phyloP scores from a whole-genome alignment of 2,113 vertebrate genomes.

The Platichthys stellatus region DNA sequence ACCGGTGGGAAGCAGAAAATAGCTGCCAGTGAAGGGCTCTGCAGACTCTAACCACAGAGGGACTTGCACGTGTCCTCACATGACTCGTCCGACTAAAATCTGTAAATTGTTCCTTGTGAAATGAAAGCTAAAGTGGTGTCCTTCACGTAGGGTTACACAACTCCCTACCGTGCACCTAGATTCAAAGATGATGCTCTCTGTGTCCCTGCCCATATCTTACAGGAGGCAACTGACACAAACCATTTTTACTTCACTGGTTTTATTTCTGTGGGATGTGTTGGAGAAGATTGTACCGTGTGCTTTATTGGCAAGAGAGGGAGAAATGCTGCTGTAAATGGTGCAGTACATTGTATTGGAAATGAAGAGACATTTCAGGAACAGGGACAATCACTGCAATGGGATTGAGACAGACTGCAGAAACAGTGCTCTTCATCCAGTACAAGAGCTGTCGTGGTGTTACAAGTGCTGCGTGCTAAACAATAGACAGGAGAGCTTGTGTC shows the following conservation, averaged over 20 bases:
- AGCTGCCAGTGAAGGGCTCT: background rate
- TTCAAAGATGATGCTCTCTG: background rate
- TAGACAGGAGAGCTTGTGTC: background rate
- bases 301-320: background rate
- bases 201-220: background rate
- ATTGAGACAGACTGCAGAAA: background rate
- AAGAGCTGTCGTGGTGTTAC: background rate
- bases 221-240: background rate
- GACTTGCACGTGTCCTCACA: background rate
- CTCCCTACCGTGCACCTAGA: background rate
- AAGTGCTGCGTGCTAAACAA: background rate
- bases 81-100: background rate
- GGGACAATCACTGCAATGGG: too few relatives aligned
- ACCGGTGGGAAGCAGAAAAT: background rate
- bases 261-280: background rate
- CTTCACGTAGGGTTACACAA: background rate
- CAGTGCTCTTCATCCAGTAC: background rate
- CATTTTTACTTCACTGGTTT: background rate
- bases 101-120: background rate
- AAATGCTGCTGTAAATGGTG: constrained; percentile 9
- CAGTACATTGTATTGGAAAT: background rate
- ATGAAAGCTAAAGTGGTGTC: constrained; percentile 1
- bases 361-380: background rate
- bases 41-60: background rate
- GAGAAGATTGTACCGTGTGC: background rate